Evolutionary conservation across 2,888 invertebrate genomes (phyloP), one percentile per base, ranked within the genome.

Genomic region (Drosophila mercatorum): DNA sequence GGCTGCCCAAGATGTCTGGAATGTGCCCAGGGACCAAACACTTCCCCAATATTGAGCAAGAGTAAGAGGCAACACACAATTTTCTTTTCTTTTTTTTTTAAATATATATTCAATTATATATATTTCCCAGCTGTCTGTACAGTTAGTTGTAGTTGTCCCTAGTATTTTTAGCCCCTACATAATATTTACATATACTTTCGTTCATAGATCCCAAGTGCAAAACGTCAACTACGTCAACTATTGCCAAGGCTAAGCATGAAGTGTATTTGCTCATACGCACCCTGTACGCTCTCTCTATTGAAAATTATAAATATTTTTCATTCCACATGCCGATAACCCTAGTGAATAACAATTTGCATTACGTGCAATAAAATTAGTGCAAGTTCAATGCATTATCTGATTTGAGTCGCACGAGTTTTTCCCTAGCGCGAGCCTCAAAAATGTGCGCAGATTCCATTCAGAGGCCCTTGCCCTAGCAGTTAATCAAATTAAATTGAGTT

Each of bases 1-100:
- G 70, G 77, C 55, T 61, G 44, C 64, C 41, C 38, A 53, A 22
- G 10, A 10, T 26, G 26, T 65, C 51, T 76, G 46, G 28, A 40
- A 34, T 43, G 28, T 41, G 57, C 26, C 41, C 47, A 47, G 72
- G 36, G 44, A 52, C 46, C 22, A 28, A 40, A 68, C 36, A 69
- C 79, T 84, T 84, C 72, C 85, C 81, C 59, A 55, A 84, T 58
- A 68, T 67, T 46, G 14, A 28, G 46, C 46, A 46, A 46, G 46
- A 14, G 12, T 7, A 14, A 46, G 56, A 38, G 26, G 5, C 14
- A 41, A 34, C 31, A 51, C 11, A 11, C 34, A 17, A 51, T 34
- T n/a, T 51, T 0, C 31, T 31, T 11, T n/a, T n/a, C 2, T n/a
- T 51, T 0, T n/a, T 31, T 11, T n/a, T n/a, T 3, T n/a, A 28